Evolutionary conservation across 2,113 vertebrate species (phyloP), one percentile per base, ranked within the genome.

Genomic region (Sialia sialis): DNA sequence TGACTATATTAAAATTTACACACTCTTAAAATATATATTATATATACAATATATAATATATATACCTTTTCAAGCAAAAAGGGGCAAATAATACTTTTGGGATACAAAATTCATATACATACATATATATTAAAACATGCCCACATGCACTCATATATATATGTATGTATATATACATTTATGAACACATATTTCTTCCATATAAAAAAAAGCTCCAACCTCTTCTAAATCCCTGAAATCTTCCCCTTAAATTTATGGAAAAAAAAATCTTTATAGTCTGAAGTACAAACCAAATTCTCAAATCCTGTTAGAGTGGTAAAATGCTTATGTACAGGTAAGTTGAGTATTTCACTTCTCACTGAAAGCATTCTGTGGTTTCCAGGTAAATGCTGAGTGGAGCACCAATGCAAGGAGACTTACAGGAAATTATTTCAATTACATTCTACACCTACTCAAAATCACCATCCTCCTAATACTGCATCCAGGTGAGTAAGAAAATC

Each of bases 221-320:
- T 97, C 94, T 97, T 87, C 93, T 95, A 97, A 97, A 95, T 97
- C 96, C 97, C 98, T 98, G 97, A 98, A 98, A 94, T 96, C 59
- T 94, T 91, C 94, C 81, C 94, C 92, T 90, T 91, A 69, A 87
- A 91, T 93, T 75, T 93, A 95, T 91, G 90, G 54, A 92, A 92
- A 84, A 85, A 62, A 77, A 64, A 51, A 59, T 41, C 55, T 54
- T 27, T 76, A 34, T 66, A 68, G 48, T 84, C 60, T 49, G 74
- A 93, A 90, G 48, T 64, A 88, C 36, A 93, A 80, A 27, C 12
- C 17, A 52, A 92, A 87, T 80, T 72, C 44, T 81, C 16, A 26
- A 56, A 73, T 86, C 79, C 91, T 78, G 34, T 26, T 26, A 36
- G 39, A 84, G 68, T 80, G 67, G 80, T 29, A 66, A 83, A 88